Evolutionary conservation across 1,140 invertebrate species (phyloP).

Genomic region (Drosophila funebris): DNA sequence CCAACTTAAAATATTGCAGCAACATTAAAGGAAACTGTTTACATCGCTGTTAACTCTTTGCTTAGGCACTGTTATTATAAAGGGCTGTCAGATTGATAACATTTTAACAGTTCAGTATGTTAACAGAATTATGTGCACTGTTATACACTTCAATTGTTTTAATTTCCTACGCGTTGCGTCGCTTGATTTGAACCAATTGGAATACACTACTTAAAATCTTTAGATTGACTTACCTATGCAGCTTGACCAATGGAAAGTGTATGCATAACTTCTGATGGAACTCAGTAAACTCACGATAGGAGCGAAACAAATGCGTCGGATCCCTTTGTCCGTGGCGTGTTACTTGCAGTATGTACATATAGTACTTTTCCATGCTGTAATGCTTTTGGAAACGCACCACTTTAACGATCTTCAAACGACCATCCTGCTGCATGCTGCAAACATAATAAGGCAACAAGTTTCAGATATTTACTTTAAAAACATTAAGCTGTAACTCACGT

Average conservation of each 20-base stretch:
- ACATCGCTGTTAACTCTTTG: too few relatives aligned
- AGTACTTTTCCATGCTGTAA: slow-evolving; percentile 99
- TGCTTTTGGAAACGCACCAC: slow-evolving; percentile 96
- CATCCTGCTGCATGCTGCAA: slow-evolving; percentile 93
- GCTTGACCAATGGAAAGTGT: slow-evolving; percentile 95
- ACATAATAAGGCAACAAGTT: slow-evolving; percentile 15
- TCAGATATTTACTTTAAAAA: neutral
- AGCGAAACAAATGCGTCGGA: slow-evolving; percentile 94
- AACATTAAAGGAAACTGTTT: too few relatives aligned
- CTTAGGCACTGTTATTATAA: too few relatives aligned
- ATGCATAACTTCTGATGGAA: slow-evolving; percentile 97
- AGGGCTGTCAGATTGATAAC: too few relatives aligned
- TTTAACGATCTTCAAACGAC: slow-evolving; percentile 92
- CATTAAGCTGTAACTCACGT: slow-evolving; percentile 87
- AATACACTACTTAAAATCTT: too few relatives aligned
- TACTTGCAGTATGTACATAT: slow-evolving; percentile 96
- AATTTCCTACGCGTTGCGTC: too few relatives aligned
- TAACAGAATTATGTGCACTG: too few relatives aligned
- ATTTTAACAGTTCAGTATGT: too few relatives aligned
- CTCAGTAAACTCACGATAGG: slow-evolving; percentile 98
- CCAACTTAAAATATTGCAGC: neutral
- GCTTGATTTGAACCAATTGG: too few relatives aligned
- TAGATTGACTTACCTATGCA: slow-evolving; percentile 88
- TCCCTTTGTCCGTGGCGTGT: slow-evolving; percentile 93
- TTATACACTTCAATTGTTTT: too few relatives aligned